Evolutionary conservation across 2,113 vertebrate genomes (phyloP).

Genomic region (Callorhinus ursinus): DNA sequence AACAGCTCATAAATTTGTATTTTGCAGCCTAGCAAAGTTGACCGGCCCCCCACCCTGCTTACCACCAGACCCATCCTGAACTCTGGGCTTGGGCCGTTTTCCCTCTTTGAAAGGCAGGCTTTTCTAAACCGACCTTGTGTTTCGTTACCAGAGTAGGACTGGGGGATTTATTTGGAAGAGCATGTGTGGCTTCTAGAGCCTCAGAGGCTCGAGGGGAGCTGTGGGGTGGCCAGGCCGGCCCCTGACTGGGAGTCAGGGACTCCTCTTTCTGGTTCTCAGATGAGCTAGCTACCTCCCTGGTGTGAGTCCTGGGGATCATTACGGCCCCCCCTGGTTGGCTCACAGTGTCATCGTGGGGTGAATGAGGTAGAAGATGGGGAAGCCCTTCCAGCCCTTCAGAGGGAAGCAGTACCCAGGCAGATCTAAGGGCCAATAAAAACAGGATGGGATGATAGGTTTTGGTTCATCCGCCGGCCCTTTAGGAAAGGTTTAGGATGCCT

Average conservation of each 20-base stretch:
- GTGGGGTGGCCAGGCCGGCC: neutral
- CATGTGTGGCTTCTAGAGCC: neutral
- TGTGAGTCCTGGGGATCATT: neutral
- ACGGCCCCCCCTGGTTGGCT: neutral
- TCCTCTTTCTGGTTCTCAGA: neutral
- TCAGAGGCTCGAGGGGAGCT: neutral
- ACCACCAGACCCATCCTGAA: neutral
- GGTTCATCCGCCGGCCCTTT: neutral
- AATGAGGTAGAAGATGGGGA: neutral
- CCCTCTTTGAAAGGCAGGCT: neutral
- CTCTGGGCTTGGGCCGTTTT: neutral
- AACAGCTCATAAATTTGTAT: conserved; percentile 86
- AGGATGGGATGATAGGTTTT: neutral
- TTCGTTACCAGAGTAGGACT: neutral
- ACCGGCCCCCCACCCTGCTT: neutral
- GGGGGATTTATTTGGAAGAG: neutral
- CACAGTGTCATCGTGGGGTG: neutral
- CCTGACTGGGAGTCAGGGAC: neutral
- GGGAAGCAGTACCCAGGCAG: neutral
- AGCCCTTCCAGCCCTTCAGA: neutral
- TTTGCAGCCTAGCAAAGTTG: conserved; percentile 80
- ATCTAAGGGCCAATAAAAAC: neutral
- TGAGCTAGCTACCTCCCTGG: neutral
- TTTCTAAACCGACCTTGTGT: neutral
- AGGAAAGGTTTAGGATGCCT: neutral